Base-by-base conservation (phyloP, 1,140 invertebrate species). In the Steinernema feltiae region DNA sequence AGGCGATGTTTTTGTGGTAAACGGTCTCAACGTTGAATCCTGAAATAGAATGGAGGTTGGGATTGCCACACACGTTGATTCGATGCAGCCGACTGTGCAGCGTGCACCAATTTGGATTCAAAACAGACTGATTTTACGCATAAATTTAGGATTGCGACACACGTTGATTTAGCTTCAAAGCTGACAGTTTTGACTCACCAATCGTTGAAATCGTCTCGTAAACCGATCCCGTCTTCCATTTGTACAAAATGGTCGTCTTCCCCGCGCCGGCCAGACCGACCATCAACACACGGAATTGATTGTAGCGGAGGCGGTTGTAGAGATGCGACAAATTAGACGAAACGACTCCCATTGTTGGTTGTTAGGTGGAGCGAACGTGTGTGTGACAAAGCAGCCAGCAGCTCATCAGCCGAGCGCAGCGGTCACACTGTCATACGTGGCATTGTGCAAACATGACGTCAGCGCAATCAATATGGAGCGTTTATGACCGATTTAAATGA, bases 201-300 rank as follows among this genome's bases (percentile, higher is more conserved):
- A 53, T 73, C 1, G 87, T 87, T 18, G 87, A 85, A 48, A 87
- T 86, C 18, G 87, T 86, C 32, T 80, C 81, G 32, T 87, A 84
- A 72, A 90, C 90, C 82, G 90, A 89, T 82, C 89, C 88, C 76
- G 89, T 88, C 84, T 91, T 90, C 78, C 91, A 86, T 75, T 90
- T 89, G 73, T 90, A 91, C 3, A 91, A 84, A 73, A 91, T 90
- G 76, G 89, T 90, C 0, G 90, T 91, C 84, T 91, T 91, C 7
- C 90, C 90, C 17, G 86, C 82, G 69, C 81, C 83, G 82, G 86
- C 87, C n/a, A 87, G 78, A 7, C 87, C 87, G 15, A 87, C 79
- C 12, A 73, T 73, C 32, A 73, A 15, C 7, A 73, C 48, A 21
- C 72, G 72, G 18, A 73, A 30, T 12, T 46, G 35, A 32, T n/a